Evolutionary conservation across 1,140 invertebrate genomes (phyloP).

Genomic region (Diorhabda sublineata): DNA sequence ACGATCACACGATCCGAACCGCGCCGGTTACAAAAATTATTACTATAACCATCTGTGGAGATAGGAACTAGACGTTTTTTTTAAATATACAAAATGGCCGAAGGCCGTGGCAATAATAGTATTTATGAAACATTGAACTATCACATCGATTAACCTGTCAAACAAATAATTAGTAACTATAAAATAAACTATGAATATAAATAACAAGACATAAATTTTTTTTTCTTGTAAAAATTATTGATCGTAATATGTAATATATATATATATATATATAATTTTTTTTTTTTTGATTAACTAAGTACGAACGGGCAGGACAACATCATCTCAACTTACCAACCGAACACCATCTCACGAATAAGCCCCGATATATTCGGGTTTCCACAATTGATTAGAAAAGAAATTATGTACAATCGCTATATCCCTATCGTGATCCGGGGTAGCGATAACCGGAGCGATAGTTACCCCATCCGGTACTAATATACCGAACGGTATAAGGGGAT

Average conservation of each 20-base stretch:
- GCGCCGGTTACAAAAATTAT: background rate
- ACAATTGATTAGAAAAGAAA: conserved; percentile 55
- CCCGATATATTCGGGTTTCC: conserved; percentile 55
- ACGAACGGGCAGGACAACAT: background rate
- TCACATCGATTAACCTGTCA: background rate
- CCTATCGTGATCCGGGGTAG: conserved; percentile 45
- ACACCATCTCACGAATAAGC: conserved; percentile 40
- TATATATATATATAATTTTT: background rate
- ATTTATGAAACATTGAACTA: background rate
- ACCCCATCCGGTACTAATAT: conserved; percentile 47
- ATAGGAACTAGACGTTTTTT: background rate
- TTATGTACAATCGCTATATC: conserved; percentile 53
- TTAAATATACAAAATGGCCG: background rate
- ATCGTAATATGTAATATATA: too few species aligned
- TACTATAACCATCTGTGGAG: background rate
- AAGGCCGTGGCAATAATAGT: background rate
- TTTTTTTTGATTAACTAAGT: conserved; percentile 1
- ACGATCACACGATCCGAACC: too few species aligned
- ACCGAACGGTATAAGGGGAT: conserved; percentile 47
- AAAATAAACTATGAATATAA: conserved; percentile 7
- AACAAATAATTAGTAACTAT: conserved; percentile 10
- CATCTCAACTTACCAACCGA: background rate
- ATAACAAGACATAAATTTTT: conserved; percentile 12
- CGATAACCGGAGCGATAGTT: conserved; percentile 47
- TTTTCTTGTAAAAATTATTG: background rate